phyloP scores from a whole-genome alignment of 2,888 invertebrate species.

The Trachelus tabidus region DNA sequence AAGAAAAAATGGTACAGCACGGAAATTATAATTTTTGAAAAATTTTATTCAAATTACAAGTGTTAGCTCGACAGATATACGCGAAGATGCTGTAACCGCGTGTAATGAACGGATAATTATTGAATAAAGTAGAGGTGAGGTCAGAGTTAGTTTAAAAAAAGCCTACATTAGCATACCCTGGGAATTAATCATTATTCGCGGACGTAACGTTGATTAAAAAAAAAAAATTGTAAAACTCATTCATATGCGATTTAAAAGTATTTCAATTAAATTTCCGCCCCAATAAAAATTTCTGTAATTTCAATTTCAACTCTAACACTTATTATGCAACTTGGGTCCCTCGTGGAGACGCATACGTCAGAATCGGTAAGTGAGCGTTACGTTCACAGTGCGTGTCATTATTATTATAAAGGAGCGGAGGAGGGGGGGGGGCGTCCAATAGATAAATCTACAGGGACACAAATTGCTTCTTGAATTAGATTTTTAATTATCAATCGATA shows the following conservation, averaged over 20 bases:
- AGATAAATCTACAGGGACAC: not conserved
- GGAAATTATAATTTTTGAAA: too few species aligned
- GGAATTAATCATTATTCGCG: not conserved
- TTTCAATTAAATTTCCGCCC: not conserved
- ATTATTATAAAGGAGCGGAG: not conserved
- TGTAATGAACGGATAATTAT: not conserved
- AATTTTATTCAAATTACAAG: too few species aligned
- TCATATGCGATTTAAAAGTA: not conserved
- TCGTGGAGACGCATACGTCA: not conserved
- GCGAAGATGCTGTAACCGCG: not conserved
- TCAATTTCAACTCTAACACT: not conserved
- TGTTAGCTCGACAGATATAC: too few species aligned
- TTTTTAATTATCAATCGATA: too few species aligned
- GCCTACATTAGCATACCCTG: not conserved
- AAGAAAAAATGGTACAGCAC: too few species aligned
- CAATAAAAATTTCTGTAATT: not conserved
- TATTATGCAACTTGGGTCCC: not conserved
- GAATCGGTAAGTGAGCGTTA: not conserved
- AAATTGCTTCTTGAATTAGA: too few species aligned
- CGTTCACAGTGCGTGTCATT: not conserved
- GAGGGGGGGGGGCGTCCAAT: rapidly evolving
- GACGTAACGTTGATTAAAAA: not conserved
- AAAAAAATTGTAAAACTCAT: not conserved
- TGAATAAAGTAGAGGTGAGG: not conserved
- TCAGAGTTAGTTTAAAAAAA: not conserved